Percentiles rank a stretch among this genome's conserved stretches.
Evolutionary conservation across 2,797 vertebrate species (phyloP).

Genomic region (Danio aesculapii): DNA sequence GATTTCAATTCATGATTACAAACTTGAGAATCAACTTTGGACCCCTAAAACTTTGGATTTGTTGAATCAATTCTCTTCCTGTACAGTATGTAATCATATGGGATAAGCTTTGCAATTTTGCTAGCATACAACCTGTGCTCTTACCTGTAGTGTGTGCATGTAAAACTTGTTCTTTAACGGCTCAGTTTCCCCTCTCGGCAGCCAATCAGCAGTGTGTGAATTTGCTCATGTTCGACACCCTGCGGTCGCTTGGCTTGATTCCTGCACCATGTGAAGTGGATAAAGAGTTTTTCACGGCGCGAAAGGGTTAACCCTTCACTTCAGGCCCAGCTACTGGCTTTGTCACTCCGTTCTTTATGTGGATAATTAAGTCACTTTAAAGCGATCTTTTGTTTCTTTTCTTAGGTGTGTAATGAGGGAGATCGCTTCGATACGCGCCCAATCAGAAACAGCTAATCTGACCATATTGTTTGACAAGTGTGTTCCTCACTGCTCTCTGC

Average conservation of each 20-base stretch:
- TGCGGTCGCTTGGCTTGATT: constrained; percentile 69
- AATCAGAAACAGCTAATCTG: constrained; percentile 87
- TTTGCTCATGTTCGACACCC: constrained; percentile 42
- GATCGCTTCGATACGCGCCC: constrained; percentile 79
- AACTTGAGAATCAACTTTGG: too few species aligned
- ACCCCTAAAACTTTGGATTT: too few species aligned
- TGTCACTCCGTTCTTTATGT: constrained; percentile 74
- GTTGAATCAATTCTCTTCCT: too few species aligned
- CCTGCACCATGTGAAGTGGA: constrained; percentile 73
- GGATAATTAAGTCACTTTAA: constrained; percentile 81
- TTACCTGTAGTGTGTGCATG: background rate
- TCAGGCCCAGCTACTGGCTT: constrained; percentile 72
- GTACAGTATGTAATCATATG: too few species aligned
- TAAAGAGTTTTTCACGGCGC: constrained; percentile 65
- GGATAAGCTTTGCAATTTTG: too few species aligned
- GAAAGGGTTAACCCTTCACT: constrained; percentile 79
- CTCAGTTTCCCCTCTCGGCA: constrained; percentile 9
- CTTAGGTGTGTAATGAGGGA: constrained; percentile 78
- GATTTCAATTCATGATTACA: too few species aligned
- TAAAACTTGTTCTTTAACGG: constrained; percentile 4
- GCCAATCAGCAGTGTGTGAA: constrained; percentile 24
- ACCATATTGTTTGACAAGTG: constrained; percentile 84
- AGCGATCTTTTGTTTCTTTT: constrained; percentile 80
- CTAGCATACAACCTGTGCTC: background rate
- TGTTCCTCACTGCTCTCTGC: constrained; percentile 79